phyloP scores from a whole-genome alignment of 2,113 vertebrate species.

The Lamprologus lemairii region DNA sequence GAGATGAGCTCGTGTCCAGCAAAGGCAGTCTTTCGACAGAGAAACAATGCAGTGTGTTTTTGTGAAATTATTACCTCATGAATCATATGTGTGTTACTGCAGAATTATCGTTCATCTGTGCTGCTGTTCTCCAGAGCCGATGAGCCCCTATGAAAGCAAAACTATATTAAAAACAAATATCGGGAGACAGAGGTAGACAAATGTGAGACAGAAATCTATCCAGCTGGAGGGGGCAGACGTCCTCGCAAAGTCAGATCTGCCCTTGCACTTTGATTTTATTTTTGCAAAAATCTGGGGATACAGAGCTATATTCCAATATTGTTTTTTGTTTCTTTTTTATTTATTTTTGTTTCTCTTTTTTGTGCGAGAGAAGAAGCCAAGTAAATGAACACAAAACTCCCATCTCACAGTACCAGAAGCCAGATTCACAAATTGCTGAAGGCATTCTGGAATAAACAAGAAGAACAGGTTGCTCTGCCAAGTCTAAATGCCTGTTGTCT shows the following conservation, averaged over 20 bases:
- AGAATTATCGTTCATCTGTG: neutral
- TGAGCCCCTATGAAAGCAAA: neutral
- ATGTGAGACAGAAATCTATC: neutral
- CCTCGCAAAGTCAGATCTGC: neutral
- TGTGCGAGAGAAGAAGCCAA: neutral
- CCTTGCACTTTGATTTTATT: neutral
- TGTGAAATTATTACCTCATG: neutral
- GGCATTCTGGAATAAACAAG: conserved; percentile 8
- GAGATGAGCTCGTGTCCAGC: neutral
- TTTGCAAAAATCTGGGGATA: neutral
- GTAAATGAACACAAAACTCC: neutral
- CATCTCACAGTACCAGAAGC: neutral
- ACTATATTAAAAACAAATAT: neutral
- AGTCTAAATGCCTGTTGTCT: neutral
- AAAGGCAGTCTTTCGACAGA: neutral
- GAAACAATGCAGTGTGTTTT: neutral
- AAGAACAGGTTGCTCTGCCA: neutral
- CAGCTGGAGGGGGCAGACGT: neutral
- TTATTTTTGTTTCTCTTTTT: neutral
- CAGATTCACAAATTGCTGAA: neutral
- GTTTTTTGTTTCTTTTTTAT: neutral
- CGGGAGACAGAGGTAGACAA: neutral
- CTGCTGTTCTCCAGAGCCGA: neutral
- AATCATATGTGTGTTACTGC: neutral
- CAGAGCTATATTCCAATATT: neutral